Base-by-base conservation (phyloP, 2,113 vertebrate genomes). In the Microcebus murinus region DNA sequence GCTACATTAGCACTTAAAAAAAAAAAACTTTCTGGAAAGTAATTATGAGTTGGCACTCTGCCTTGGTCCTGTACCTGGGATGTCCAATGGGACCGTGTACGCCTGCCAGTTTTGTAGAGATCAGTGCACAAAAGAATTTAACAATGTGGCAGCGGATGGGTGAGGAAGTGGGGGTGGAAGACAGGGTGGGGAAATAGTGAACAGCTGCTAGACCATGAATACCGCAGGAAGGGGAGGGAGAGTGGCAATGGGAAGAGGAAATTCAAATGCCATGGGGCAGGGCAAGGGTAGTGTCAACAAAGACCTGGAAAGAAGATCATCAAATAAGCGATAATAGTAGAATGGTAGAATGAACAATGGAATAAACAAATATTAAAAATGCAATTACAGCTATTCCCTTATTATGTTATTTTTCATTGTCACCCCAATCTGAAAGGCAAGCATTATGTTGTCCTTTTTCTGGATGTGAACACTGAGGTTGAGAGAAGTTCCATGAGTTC, bases 1-100 rank as follows among this genome's bases (percentile, higher is more conserved):
- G 86, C 86, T 92, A 67, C 63, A 95, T 96, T 96, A 94, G 68
- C 93, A 80, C 89, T 96, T 87, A 74, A 87, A 97, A 95, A 83
- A 97, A 83, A 29, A 17, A 42, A 83, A 90, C 87, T 82, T 93
- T 95, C 65, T 81, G 85, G 89, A 89, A 95, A 94, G 87, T 96
- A 91, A 95, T 96, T 84, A 91, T 52, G 86, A 89, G n/a, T 83
- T 97, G 95, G 86, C 96, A 86, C 27, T 63, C 31, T 79, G 92
- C 91, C 95, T 83, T 9, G 15, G n/a, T 55, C 20, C 91, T 89
- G 25, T 83, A 95, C 90, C 90, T 92, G 18, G 83, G 42, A 29
- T 45, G 52, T 31, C 76, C 71, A 21, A 1, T 7, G 55, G 93
- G 84, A 84, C 5, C 1, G 2, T 74, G 20, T 2, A 0, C 34